Evolutionary conservation across 2,797 vertebrate genomes (phyloP).

Genomic region (Ambastaia sidthimunki): DNA sequence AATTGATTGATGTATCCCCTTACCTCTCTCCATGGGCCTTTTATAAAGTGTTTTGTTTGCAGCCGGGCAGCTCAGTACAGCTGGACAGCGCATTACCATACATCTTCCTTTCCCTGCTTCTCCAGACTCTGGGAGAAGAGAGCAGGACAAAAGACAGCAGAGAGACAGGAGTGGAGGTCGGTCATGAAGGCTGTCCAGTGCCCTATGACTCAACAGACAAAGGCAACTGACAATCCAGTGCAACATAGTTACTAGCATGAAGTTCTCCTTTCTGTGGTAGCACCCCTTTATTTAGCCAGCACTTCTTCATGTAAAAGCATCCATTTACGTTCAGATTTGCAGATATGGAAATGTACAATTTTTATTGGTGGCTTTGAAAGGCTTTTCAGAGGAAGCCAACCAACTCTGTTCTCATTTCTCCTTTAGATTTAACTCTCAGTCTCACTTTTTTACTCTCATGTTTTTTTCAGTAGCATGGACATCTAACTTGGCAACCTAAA

Average conservation of each 20-base stretch:
- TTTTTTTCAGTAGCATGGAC: constrained; percentile 64
- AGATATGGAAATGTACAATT: neutral
- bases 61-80: constrained; percentile 59
- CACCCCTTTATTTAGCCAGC: neutral
- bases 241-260: constrained; percentile 20
- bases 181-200: constrained; percentile 49
- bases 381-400: neutral
- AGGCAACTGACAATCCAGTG: constrained; percentile 50
- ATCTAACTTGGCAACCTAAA: constrained; percentile 74
- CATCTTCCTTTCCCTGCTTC: constrained; percentile 59
- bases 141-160: constrained; percentile 70
- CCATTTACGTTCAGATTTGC: neutral
- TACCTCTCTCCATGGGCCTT: constrained; percentile 74
- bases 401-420: too few relatives aligned
- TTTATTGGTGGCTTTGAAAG: neutral
- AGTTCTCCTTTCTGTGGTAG: neutral
- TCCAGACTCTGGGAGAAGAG: constrained; percentile 62
- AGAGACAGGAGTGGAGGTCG: constrained; percentile 61
- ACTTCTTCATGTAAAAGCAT: neutral
- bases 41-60: constrained; percentile 77
- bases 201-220: constrained; percentile 50
- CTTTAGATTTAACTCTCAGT: neutral
- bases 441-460: neutral
- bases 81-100: constrained; percentile 77
- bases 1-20: constrained; percentile 83